These are phyloP conservation scores for Myopa tessellatipennis DNA, from an alignment of 2,888 invertebrate genomes.

Conservation along the genomic window DNA sequence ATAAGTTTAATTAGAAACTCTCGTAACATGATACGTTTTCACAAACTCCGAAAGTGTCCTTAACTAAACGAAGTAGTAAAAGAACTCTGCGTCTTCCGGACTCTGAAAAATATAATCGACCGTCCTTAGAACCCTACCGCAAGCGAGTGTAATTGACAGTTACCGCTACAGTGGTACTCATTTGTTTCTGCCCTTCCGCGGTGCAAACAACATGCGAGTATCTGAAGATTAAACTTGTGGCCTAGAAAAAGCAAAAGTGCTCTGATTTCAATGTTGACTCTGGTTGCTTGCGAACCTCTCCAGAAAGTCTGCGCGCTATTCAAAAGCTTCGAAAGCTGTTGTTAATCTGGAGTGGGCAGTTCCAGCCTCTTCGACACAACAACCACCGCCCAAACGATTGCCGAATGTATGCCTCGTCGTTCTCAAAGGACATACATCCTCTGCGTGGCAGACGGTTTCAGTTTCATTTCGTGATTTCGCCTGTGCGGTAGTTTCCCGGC, in stretches of 20 bases:
- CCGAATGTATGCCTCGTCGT: background rate
- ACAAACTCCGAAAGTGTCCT: too few species aligned
- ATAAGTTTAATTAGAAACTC: too few species aligned
- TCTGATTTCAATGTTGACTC: conserved; percentile 20
- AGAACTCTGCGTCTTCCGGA: too few species aligned
- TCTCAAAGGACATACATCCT: background rate
- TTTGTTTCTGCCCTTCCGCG: background rate
- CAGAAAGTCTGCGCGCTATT: background rate
- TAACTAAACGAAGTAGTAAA: too few species aligned
- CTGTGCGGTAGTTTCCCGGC: conserved; percentile 24
- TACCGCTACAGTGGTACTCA: background rate
- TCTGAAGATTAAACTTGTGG: background rate
- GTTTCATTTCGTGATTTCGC: conserved; percentile 39
- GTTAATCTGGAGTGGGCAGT: background rate
- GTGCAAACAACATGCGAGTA: background rate
- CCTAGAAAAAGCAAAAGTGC: conserved; percentile 29
- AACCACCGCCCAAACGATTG: too few species aligned
- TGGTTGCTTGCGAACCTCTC: background rate
- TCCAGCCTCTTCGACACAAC: background rate
- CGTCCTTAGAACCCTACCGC: too few species aligned
- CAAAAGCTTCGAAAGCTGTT: conserved; percentile 23
- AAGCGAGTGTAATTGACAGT: background rate
- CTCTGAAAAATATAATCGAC: too few species aligned
- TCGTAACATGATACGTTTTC: too few species aligned
- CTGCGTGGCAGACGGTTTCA: conserved; percentile 30